phyloP scores from a whole-genome alignment of 2,797 vertebrate species.

The Enteromius mattozi region DNA sequence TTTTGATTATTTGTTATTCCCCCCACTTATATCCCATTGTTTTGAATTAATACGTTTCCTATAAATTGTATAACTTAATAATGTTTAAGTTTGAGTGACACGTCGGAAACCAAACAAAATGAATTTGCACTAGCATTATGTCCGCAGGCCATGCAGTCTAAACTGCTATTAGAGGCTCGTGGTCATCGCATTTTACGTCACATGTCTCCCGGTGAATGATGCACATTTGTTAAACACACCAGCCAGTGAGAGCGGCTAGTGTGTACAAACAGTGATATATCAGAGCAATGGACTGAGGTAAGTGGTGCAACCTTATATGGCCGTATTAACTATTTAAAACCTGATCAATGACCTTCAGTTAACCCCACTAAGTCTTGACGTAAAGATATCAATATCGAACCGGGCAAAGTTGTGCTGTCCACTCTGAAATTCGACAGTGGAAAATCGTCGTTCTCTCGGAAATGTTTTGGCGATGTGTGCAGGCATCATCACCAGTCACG shows the following conservation, averaged over 20 bases:
- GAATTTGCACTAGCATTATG: constrained; percentile 47
- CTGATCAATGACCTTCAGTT: constrained; percentile 69
- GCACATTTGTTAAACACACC: constrained; percentile 63
- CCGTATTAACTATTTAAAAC: constrained; percentile 73
- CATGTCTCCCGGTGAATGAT: constrained; percentile 54
- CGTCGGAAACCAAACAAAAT: constrained; percentile 55
- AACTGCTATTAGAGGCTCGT: constrained; percentile 48
- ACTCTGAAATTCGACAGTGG: constrained; percentile 33
- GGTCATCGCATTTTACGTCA: constrained; percentile 47
- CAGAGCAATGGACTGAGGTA: constrained; percentile 61
- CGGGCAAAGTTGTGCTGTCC: constrained; percentile 34
- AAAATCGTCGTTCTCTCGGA: constrained; percentile 20
- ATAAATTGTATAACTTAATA: constrained; percentile 44
- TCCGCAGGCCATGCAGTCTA: constrained; percentile 56
- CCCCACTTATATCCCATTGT: background rate
- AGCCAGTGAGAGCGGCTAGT: constrained; percentile 55
- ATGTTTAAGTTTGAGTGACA: constrained; percentile 50
- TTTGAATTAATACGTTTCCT: background rate
- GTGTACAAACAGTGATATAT: constrained; percentile 65
- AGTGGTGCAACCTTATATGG: constrained; percentile 63
- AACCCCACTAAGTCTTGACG: constrained; percentile 64
- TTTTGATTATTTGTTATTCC: background rate
- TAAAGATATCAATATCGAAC: constrained; percentile 59
- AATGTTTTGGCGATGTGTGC: constrained; percentile 13
- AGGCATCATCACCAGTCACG: background rate